Percentiles rank a stretch among this genome's conserved stretches.
Evolutionary conservation across 2,888 invertebrate genomes (phyloP).

Genomic region (Aethes cnicana): DNA sequence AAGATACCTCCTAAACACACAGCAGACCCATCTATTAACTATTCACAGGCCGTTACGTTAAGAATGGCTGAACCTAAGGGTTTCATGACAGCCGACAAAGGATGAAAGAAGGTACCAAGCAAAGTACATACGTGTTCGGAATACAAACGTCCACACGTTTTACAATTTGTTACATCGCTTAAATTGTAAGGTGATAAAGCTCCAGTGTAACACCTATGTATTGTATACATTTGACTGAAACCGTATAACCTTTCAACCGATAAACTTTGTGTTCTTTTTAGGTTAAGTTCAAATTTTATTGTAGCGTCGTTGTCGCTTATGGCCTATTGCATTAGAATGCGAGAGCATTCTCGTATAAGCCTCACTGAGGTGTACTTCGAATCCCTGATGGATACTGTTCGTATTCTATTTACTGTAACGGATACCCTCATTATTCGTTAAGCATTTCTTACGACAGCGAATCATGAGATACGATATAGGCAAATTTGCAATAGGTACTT

Average conservation of each 20-base stretch:
- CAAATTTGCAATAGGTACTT: conserved; percentile 21
- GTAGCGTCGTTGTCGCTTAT: conserved; percentile 30
- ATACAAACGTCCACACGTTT: conserved; percentile 69
- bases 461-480: conserved; percentile 38
- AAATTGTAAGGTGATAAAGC: conserved; percentile 80
- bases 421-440: conserved; percentile 70
- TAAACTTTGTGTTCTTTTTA: too few species aligned
- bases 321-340: conserved; percentile 37
- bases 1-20: too few species aligned
- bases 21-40: conserved; percentile 17
- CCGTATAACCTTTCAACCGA: conserved; percentile 38
- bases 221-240: conserved; percentile 46
- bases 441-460: conserved; percentile 54
- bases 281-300: conserved; percentile 26
- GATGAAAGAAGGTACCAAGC: conserved; percentile 66
- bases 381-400: conserved; percentile 72
- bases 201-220: conserved; percentile 70
- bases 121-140: conserved; percentile 70
- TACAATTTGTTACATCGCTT: conserved; percentile 79
- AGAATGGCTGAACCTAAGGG: conserved; percentile 12
- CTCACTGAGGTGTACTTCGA: conserved; percentile 72
- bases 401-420: conserved; percentile 76
- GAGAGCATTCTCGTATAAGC: conserved; percentile 54
- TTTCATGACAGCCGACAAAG: conserved; percentile 38
- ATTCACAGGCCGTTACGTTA: conserved; percentile 24